phyloP scores from a whole-genome alignment of 2,888 invertebrate genomes.

The Cantharis rustica region DNA sequence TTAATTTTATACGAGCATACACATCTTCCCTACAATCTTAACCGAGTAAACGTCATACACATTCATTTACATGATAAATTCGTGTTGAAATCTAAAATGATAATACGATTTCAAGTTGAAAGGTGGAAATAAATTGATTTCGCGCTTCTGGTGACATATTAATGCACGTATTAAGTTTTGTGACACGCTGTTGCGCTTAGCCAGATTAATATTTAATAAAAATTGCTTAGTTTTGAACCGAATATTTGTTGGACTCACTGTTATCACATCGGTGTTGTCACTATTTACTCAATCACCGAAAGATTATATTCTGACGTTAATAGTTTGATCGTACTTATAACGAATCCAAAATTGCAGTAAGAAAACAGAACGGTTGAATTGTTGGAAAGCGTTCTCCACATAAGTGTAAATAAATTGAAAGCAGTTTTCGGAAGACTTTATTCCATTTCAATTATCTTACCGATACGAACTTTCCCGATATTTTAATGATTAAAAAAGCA shows the following conservation, averaged over 20 bases:
- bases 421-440: neutral
- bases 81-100: conserved; percentile 50
- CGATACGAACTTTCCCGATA: neutral
- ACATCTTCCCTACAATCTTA: conserved; percentile 28
- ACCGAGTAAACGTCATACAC: conserved; percentile 45
- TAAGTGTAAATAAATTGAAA: neutral
- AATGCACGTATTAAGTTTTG: conserved; percentile 56
- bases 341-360: neutral
- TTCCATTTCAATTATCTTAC: neutral
- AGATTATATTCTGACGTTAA: conserved; percentile 52
- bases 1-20: conserved; percentile 27
- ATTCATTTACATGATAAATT: conserved; percentile 57
- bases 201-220: conserved; percentile 41
- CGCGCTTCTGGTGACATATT: conserved; percentile 57
- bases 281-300: conserved; percentile 52
- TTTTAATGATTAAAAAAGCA: neutral
- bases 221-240: conserved; percentile 37
- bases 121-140: conserved; percentile 58
- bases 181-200: conserved; percentile 44
- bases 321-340: conserved; percentile 43
- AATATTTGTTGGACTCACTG: conserved; percentile 39
- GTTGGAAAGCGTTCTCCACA: neutral
- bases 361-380: neutral
- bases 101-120: conserved; percentile 55
- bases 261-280: conserved; percentile 49